These are phyloP conservation scores for Drosophila austrosaltans DNA, from an alignment of 2,888 invertebrate genomes.

Conservation along the genomic window DNA sequence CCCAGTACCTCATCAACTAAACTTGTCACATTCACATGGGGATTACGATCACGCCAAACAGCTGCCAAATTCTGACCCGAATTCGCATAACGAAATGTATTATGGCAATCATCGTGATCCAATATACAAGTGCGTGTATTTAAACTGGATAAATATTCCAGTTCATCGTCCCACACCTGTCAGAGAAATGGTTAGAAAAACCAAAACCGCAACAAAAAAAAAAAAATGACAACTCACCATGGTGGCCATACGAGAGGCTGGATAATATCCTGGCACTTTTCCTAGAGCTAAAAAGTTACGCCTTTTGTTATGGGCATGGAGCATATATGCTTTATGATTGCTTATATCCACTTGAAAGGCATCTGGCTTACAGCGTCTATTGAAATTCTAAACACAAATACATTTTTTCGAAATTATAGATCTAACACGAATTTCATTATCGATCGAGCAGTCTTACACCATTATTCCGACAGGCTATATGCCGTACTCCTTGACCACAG, in stretches of 20 bases:
- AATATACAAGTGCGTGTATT: constrained; percentile 81
- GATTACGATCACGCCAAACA: constrained; percentile 75
- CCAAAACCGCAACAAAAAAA: background rate
- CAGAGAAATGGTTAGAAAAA: too few species aligned
- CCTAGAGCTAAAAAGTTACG: constrained; percentile 82
- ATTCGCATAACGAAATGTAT: constrained; percentile 80
- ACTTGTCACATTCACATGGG: constrained; percentile 77
- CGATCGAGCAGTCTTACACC: constrained; percentile 66
- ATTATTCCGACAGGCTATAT: constrained; percentile 81
- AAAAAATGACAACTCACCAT: constrained; percentile 72
- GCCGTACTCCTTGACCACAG: constrained; percentile 66
- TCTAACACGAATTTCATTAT: background rate
- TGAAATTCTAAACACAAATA: constrained; percentile 66
- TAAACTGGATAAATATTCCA: constrained; percentile 80
- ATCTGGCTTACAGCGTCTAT: constrained; percentile 76
- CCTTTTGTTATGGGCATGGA: constrained; percentile 81
- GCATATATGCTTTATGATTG: constrained; percentile 64
- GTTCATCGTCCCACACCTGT: constrained; percentile 82
- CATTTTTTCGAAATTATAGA: background rate
- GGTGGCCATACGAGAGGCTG: constrained; percentile 82
- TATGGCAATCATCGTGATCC: constrained; percentile 82
- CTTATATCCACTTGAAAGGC: constrained; percentile 75
- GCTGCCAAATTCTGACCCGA: constrained; percentile 82
- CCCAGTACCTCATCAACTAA: constrained; percentile 78
- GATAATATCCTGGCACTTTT: constrained; percentile 81